Evolutionary conservation across 2,113 vertebrate genomes (phyloP), one percentile per base, ranked within the genome.

Genomic region (Vombatus ursinus): DNA sequence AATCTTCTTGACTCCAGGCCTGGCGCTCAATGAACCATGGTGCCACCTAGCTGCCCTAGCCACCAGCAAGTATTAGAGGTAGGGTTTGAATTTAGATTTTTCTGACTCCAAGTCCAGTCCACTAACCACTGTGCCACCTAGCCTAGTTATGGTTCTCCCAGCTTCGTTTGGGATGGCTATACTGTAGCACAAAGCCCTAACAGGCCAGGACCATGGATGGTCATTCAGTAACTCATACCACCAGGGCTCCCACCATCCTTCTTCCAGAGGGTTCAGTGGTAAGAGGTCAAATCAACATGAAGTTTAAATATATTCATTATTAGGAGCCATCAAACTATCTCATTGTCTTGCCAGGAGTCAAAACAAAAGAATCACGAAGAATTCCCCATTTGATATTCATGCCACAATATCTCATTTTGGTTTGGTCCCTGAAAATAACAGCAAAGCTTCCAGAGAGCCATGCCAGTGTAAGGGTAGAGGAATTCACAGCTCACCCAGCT

Each of bases 61-160:
- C 37, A 37, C 68, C 68, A 22, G n/a, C 22, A 44, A 44, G 7
- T 84, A 84, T 84, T 8, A 84, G 68, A 22, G 16, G n/a, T 23
- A 84, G n/a, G 6, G 0, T 23, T 84, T 44, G 68, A 61, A 89
- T 26, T n/a, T 47, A 52, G 93, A n/a, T 8, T 47, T 95, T 95
- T 53, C 23, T 23, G 92, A 91, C 91, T 92, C 49, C 53, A 97
- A 93, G 50, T 10, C 11, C 48, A 95, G 91, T 26, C 90, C 44
- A 89, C 22, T 49, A 94, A 96, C 54, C 24, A 44, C 37, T 92
- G 61, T 44, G 26, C 23, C 54, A 68, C 11, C 28, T 68, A 37
- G 28, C 2, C 57, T 28, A 11, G 28, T 3, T 12, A 68, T 22
- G 37, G 0, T 37, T 77, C 68, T 44, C 16, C n/a, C 44, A 44